Percentiles rank a stretch among this genome's conserved stretches.
These are phyloP conservation scores for Pterocles burchelli DNA, from an alignment of 2,113 vertebrate species.

Conservation along the genomic window DNA sequence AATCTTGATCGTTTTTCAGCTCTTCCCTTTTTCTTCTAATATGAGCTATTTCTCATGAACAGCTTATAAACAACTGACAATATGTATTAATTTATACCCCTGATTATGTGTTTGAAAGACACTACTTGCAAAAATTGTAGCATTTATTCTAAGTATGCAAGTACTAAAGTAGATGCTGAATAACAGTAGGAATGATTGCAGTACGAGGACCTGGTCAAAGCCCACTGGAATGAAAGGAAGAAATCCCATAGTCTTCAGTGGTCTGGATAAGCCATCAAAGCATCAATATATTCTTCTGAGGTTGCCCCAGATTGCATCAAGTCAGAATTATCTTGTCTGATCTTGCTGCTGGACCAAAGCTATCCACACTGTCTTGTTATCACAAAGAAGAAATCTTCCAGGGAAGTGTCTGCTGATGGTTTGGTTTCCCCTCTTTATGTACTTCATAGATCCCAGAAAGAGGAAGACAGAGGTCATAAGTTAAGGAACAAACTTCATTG, in stretches of 20 bases:
- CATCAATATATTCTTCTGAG: background rate
- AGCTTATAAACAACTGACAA: background rate
- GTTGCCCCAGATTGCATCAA: background rate
- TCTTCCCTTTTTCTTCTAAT: background rate
- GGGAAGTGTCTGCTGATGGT: background rate
- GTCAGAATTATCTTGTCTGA: background rate
- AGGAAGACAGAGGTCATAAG: background rate
- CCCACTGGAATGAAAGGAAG: background rate
- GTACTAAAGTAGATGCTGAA: background rate
- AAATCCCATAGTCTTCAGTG: accelerated
- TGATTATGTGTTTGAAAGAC: background rate
- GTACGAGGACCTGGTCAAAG: background rate
- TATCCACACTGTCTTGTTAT: background rate
- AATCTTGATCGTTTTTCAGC: background rate
- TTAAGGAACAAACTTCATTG: background rate
- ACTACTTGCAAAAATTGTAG: background rate
- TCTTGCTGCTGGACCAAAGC: background rate
- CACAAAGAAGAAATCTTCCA: background rate
- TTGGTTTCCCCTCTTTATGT: background rate
- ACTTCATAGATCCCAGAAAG: background rate
- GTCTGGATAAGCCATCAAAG: background rate
- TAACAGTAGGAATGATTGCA: background rate
- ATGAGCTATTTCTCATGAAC: background rate
- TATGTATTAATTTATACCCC: background rate
- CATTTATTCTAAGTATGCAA: background rate